Percentiles rank a stretch among this genome's conserved stretches.
phyloP scores from a whole-genome alignment of 30 jellyfish, hydroid and myxozoan species.

The Hydractinia symbiolongicarpus region DNA sequence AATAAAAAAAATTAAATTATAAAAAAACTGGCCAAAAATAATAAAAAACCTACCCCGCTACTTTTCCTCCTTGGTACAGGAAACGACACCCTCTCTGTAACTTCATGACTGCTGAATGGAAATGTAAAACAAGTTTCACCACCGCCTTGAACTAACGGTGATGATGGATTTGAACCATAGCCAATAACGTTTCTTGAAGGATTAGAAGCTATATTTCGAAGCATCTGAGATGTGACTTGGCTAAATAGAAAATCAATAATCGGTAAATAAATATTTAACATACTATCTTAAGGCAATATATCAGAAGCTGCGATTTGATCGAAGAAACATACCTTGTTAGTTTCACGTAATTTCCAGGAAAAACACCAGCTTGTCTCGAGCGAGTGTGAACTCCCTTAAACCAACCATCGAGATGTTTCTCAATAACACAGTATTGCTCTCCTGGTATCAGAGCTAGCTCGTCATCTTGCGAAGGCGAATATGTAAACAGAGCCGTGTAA shows the following conservation, averaged over 20 bases:
- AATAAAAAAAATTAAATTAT: too few species aligned
- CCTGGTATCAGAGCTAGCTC: conserved; percentile 70
- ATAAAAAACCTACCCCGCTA: too few species aligned
- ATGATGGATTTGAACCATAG: conserved; percentile 43
- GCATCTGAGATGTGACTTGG: conserved; percentile 28
- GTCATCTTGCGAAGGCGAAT: conserved; percentile 53
- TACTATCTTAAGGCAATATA: not conserved
- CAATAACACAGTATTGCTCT: conserved; percentile 48
- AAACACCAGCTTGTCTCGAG: conserved; percentile 54
- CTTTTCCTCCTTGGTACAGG: too few species aligned
- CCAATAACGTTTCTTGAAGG: conserved; percentile 26
- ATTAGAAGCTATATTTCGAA: not conserved
- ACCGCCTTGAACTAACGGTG: conserved; percentile 14
- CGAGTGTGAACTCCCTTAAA: conserved; percentile 52
- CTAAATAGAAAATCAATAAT: not conserved
- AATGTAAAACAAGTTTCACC: not conserved
- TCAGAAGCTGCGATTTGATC: not conserved
- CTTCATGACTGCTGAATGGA: too few species aligned
- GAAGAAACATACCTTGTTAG: conserved; percentile 45
- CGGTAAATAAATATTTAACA: not conserved
- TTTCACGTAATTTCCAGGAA: conserved; percentile 68
- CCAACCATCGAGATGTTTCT: conserved; percentile 75
- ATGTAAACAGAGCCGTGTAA: conserved; percentile 33
- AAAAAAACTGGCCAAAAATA: too few species aligned
- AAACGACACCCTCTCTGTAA: too few species aligned